Evolutionary conservation across 30 jellyfish, hydroid and myxozoan genomes (phyloP), one percentile per base, ranked within the genome.

Genomic region (Haliclystus octoradiatus): DNA sequence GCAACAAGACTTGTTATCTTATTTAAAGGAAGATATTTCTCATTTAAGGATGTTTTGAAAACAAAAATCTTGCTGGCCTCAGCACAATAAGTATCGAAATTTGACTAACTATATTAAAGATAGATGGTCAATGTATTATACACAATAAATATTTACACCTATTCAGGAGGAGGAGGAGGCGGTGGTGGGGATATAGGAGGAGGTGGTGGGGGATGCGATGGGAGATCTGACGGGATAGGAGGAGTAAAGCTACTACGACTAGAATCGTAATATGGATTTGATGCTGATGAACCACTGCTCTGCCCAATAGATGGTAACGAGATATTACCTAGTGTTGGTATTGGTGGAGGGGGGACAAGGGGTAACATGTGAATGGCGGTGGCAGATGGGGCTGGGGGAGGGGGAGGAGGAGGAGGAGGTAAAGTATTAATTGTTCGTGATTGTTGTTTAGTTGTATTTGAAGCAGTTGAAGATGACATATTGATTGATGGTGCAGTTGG

Each of bases 111-210:
- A n/a, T n/a, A n/a, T n/a, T n/a, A n/a, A n/a, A n/a, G n/a, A n/a
- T n/a, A n/a, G n/a, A n/a, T n/a, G n/a, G n/a, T n/a, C n/a, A n/a
- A n/a, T n/a, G n/a, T n/a, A n/a, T n/a, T n/a, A n/a, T n/a, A n/a
- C n/a, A n/a, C n/a, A n/a, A n/a, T n/a, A n/a, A n/a, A n/a, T n/a
- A n/a, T n/a, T n/a, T n/a, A n/a, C n/a, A n/a, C n/a, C n/a, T n/a
- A n/a, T n/a, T n/a, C n/a, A n/a, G n/a, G 57, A 9, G 57, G 57
- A 19, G 57, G 57, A 40, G 57, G 57, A 40, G 57, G 57, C 19
- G 57, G 57, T 5, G 57, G 57, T 5, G 57, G 57, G 57, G 57
- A 40, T 5, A 19, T 40, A 19, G 57, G 57, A 40, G 57, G 57
- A 19, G 57, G 57, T 40, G 57, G 57, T 5, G 57, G 57, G 19